Conservation (phyloP, 1,140 invertebrate genomes). For the Hyles euphorbiae region DNA sequence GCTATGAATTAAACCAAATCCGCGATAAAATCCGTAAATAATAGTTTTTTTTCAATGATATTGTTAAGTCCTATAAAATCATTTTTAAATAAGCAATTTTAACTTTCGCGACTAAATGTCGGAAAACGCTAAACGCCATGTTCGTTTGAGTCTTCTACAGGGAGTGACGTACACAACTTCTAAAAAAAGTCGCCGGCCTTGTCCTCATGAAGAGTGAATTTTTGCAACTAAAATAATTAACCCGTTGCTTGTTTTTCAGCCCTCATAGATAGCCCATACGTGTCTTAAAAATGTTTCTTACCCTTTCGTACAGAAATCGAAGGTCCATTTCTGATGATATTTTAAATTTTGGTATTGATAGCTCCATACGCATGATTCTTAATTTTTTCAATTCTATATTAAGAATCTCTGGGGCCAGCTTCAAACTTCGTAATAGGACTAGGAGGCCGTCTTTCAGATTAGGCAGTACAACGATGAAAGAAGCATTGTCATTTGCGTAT, state of each 20-base stretch:
- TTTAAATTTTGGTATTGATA: constrained; percentile 51
- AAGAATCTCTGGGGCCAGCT: constrained; percentile 35
- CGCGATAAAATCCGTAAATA: too few species aligned
- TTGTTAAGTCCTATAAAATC: too few species aligned
- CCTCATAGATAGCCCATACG: background rate
- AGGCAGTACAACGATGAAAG: constrained; percentile 46
- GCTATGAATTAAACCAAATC: too few species aligned
- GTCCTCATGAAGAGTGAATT: too few species aligned
- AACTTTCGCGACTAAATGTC: too few species aligned
- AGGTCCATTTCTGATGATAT: constrained; percentile 38
- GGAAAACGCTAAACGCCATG: too few species aligned
- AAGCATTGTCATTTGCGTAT: constrained; percentile 30
- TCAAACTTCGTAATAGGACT: constrained; percentile 35
- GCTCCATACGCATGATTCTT: constrained; percentile 9
- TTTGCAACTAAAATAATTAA: too few species aligned
- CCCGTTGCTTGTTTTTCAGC: background rate
- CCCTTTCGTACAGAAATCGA: constrained; percentile 32
- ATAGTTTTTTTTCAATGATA: too few species aligned
- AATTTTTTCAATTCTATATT: constrained; percentile 28
- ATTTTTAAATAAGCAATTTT: too few species aligned
- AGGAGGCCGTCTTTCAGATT: constrained; percentile 27
- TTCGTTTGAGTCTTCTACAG: too few species aligned
- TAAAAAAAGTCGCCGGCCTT: too few species aligned
- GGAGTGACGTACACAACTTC: too few species aligned
- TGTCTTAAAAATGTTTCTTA: constrained; percentile 10